Base-by-base conservation (phyloP, 2,888 invertebrate genomes). In the Halictus ligatus region DNA sequence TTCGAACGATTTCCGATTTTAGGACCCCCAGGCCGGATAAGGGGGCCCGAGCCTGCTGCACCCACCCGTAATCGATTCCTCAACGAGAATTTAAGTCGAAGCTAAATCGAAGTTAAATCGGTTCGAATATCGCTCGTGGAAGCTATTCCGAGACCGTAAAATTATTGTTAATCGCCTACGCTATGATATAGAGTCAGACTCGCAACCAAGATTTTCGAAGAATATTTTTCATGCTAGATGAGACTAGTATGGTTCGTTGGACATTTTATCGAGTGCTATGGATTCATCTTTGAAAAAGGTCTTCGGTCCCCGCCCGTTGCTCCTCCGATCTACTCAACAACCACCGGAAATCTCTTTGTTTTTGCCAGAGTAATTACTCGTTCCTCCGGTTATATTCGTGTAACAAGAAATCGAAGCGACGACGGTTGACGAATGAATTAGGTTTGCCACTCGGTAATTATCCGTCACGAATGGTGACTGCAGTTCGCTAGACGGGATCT, bases 1-100 rank as follows among this genome's bases (percentile, higher is more conserved):
- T 54, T 78, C 50, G 69, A 78, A 78, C 73, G 29, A 69, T 69
- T 69, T 69, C 69, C 40, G 69, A 69, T 69, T 40, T 18, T 69
- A 21, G 40, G 69, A 69, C 35, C 67, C 67, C 0, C 67, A 54
- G 35, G 29, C 29, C 67, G 67, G 67, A 67, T 18, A 8, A 18
- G 18, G 29, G 67, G 29, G 18, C 58, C 67, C 67, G 35, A 35
- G 12, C 21, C 54, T 54, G 54, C 54, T 21, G 21, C 54, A 54
- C 8, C 54, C 54, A 8, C 8, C 60, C 60, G n/a, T 60, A 60
- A 60, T 60, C 25, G 60, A 60, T 60, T 60, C 60, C 60, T 13
- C 13, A 10, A n/a, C 13, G 25, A 13, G 12, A 25, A n/a, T 25
- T 13, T 25, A 10, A 60, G 60, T 13, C 25, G 13, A n/a, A 58